A percentile compares a stretch with the other conserved stretches of the same genome.
phyloP scores from a whole-genome alignment of 2,113 vertebrate genomes.

The Nothobranchius kuhntae region DNA sequence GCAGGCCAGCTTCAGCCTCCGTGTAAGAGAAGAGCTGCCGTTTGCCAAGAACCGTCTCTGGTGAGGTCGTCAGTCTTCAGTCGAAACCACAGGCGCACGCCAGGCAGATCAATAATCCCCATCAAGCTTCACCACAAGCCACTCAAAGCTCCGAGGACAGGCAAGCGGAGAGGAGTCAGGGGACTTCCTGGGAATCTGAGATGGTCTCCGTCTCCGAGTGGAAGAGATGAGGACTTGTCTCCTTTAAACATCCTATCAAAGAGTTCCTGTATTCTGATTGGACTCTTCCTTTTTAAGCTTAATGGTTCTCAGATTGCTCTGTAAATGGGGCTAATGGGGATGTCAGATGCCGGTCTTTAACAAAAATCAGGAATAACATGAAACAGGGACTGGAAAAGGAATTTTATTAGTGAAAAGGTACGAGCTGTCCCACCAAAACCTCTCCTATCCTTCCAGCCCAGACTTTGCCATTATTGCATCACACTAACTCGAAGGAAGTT shows the following conservation, averaged over 20 bases:
- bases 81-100: slow-evolving; percentile 77
- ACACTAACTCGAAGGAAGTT: no score
- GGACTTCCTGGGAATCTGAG: slow-evolving; percentile 56
- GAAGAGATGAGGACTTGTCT: slow-evolving; percentile 57
- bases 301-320: slow-evolving; percentile 34
- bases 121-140: slow-evolving; percentile 75
- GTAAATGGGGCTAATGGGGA: slow-evolving; percentile 1
- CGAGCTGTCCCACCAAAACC: neutral
- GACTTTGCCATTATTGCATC: neutral
- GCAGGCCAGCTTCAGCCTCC: slow-evolving; percentile 23
- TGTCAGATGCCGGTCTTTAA: slow-evolving; percentile 36
- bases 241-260: slow-evolving; percentile 23
- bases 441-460: fast-evolving
- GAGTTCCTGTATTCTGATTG: slow-evolving; percentile 48
- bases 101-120: slow-evolving; percentile 79
- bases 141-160: slow-evolving; percentile 66
- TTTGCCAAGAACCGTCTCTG: slow-evolving; percentile 71
- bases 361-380: neutral
- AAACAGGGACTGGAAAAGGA: neutral
- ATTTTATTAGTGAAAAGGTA: neutral
- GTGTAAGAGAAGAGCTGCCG: slow-evolving; percentile 23
- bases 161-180: slow-evolving; percentile 30
- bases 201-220: slow-evolving; percentile 48
- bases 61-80: slow-evolving; percentile 73
- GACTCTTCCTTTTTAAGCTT: slow-evolving; percentile 54